phyloP scores from a whole-genome alignment of 2,888 invertebrate genomes.

The Rosalia funebris region DNA sequence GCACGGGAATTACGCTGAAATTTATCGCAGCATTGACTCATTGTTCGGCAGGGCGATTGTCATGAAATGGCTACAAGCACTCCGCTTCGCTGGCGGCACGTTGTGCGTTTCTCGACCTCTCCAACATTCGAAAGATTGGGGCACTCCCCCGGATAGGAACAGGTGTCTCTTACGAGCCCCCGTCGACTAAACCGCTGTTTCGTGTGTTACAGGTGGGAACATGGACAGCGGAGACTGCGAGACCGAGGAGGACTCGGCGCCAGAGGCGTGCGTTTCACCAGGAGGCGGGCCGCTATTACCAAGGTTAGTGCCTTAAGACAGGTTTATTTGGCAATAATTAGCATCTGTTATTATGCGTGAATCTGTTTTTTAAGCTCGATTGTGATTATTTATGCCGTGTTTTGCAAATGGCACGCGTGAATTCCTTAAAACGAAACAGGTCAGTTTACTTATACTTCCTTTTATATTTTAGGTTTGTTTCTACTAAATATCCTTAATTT shows the following conservation, averaged over 20 bases:
- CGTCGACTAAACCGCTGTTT: constrained; percentile 16
- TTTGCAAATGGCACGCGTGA: too few species aligned
- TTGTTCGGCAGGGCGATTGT: constrained; percentile 16
- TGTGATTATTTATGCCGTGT: too few species aligned
- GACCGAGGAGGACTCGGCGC: constrained; percentile 62
- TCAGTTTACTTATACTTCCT: too few species aligned
- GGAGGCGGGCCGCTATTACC: constrained; percentile 56
- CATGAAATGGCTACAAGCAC: constrained; percentile 10
- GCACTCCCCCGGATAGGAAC: constrained; percentile 33
- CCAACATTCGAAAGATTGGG: constrained; percentile 33
- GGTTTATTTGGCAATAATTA: too few species aligned
- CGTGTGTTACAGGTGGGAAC: constrained; percentile 45
- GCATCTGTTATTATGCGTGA: too few species aligned
- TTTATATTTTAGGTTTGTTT: too few species aligned
- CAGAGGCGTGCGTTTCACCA: constrained; percentile 62
- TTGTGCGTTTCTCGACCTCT: constrained; percentile 32
- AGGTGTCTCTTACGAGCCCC: constrained; percentile 33
- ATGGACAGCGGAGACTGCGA: constrained; percentile 61
- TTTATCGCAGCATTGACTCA: background rate
- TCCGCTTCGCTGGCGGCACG: constrained; percentile 3
- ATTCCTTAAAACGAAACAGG: too few species aligned
- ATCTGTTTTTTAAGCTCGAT: too few species aligned
- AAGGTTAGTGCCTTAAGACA: constrained; percentile 61
- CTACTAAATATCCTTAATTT: too few species aligned
- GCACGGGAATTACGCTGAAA: too few species aligned